Evolutionary conservation across 37 sponge, comb jelly and placozoan genomes (phyloP).

Genomic region (Diacarnus erythraeanus): DNA sequence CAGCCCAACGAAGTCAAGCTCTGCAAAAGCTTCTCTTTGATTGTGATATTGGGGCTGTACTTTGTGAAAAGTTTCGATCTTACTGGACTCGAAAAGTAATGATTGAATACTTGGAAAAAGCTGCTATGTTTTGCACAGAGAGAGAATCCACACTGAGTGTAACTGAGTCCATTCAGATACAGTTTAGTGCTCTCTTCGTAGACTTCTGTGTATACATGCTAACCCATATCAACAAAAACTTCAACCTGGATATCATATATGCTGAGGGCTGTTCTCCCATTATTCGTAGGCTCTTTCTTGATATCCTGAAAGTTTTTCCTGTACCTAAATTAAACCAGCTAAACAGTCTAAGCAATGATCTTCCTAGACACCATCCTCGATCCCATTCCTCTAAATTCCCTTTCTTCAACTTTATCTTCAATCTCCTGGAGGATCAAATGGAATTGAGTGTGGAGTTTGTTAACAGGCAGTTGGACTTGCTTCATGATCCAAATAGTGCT

Average conservation of each 20-base stretch:
- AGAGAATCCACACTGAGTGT: slow-evolving; percentile 71
- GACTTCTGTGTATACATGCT: slow-evolving; percentile 77
- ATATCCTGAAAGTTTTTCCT: slow-evolving; percentile 38
- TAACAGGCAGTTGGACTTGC: not conserved
- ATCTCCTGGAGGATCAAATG: slow-evolving; percentile 12
- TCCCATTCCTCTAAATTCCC: slow-evolving; percentile 1
- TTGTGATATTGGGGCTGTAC: slow-evolving; percentile 46
- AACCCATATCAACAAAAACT: slow-evolving; percentile 55
- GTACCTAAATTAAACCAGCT: slow-evolving; percentile 57
- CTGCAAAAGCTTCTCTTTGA: slow-evolving; percentile 47
- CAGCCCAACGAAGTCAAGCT: slow-evolving; percentile 26
- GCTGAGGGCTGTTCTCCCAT: slow-evolving; percentile 8
- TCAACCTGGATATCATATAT: slow-evolving; percentile 66
- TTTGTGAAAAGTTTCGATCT: slow-evolving; percentile 54
- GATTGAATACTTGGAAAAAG: slow-evolving; percentile 61
- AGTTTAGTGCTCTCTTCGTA: slow-evolving; percentile 57
- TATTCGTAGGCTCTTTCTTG: slow-evolving; percentile 48
- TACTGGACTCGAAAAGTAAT: slow-evolving; percentile 73
- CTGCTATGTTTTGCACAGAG: slow-evolving; percentile 48
- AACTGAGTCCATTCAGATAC: slow-evolving; percentile 66
- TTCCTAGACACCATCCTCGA: not conserved
- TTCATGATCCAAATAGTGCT: not conserved
- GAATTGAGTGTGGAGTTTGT: slow-evolving; percentile 3
- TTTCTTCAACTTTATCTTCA: slow-evolving; percentile 7
- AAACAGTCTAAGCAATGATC: slow-evolving; percentile 13